Conservation (phyloP, 2,797 vertebrate species). For the Rhabdomys pumilio region DNA sequence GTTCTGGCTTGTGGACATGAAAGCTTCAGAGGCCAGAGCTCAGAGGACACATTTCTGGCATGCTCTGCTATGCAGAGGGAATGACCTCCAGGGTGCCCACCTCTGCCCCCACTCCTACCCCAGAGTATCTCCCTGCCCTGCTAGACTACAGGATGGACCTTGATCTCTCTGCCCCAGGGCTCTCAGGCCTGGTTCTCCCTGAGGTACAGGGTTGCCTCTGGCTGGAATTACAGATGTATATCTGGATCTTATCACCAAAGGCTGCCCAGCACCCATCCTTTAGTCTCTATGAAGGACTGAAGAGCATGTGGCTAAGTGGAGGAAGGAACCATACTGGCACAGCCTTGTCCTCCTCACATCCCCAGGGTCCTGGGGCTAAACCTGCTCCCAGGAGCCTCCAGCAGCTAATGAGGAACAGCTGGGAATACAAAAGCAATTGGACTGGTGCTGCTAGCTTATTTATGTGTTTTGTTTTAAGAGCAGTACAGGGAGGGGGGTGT, state of each 20-base stretch:
- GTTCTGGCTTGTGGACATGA: neutral
- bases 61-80: neutral
- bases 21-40: neutral
- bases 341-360: neutral
- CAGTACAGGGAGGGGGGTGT: too few relatives aligned
- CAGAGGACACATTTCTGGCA: neutral
- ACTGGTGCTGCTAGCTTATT: neutral
- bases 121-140: neutral
- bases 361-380: too few relatives aligned
- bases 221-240: neutral
- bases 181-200: neutral
- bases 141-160: neutral
- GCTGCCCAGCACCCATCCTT: neutral
- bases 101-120: neutral
- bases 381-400: neutral
- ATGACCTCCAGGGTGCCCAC: neutral
- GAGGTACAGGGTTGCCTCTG: neutral
- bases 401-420: constrained; percentile 62
- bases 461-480: neutral
- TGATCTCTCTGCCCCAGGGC: neutral
- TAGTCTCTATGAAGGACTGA: neutral
- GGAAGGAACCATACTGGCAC: neutral
- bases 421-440: constrained; percentile 8
- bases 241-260: constrained; percentile 31
- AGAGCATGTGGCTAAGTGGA: neutral